These are phyloP conservation scores for Apodemia mormo DNA, from an alignment of 2,888 invertebrate genomes.

Conservation along the genomic window DNA sequence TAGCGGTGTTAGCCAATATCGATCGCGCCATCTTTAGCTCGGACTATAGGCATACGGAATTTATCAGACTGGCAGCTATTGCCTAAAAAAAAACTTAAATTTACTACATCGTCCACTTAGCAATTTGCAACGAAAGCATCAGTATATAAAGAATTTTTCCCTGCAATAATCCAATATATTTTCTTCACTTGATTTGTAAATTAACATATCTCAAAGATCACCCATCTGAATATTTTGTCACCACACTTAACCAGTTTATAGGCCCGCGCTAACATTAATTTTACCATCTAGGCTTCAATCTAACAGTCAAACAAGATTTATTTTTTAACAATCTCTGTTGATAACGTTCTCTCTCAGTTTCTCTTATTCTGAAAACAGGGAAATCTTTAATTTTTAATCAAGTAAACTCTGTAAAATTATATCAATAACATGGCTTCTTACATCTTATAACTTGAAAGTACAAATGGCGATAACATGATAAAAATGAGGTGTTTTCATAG, in stretches of 20 bases:
- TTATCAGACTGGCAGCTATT: neutral
- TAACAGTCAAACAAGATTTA: too few relatives aligned
- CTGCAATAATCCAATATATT: neutral
- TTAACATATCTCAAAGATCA: neutral
- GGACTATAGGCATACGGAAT: constrained; percentile 4
- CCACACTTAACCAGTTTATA: neutral
- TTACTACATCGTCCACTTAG: neutral
- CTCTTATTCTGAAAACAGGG: too few relatives aligned
- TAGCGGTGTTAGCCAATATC: constrained; percentile 78
- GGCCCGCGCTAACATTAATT: too few relatives aligned
- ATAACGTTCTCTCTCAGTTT: too few relatives aligned
- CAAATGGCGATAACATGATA: too few relatives aligned
- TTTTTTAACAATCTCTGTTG: too few relatives aligned
- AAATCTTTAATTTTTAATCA: too few relatives aligned
- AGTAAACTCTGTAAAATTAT: too few relatives aligned
- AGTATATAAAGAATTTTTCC: neutral
- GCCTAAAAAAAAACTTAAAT: neutral
- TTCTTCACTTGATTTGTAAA: neutral
- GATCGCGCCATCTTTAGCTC: constrained; percentile 56
- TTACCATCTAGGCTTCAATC: too few relatives aligned
- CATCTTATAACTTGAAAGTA: too few relatives aligned
- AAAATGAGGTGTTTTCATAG: too few relatives aligned
- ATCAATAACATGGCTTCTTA: too few relatives aligned
- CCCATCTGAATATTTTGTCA: neutral
- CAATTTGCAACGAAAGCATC: neutral